A percentile compares a stretch with the other conserved stretches of the same genome.
Evolutionary conservation across 2,113 vertebrate genomes (phyloP).

Genomic region (human (Homo sapiens)): GRCh38 chr1:211891501-211892000

Average conservation of each 20-base stretch:
- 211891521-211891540: neutral
- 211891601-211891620: neutral
- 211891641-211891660: neutral
- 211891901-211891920: neutral
- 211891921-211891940: neutral
- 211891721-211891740: neutral
- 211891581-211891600: neutral
- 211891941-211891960: neutral
- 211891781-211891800: neutral
- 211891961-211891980: neutral
- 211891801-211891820: neutral
- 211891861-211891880: neutral
- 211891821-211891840: neutral
- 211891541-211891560: neutral
- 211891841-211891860: neutral
- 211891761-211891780: neutral
- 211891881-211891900: conserved; percentile 1
- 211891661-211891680: conserved; percentile 11
- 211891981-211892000: neutral
- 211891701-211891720: neutral
- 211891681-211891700: neutral
- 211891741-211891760: neutral
- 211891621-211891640: neutral
- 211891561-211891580: neutral
- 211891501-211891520: neutral